Evolutionary conservation across 2,888 invertebrate species (phyloP).

Genomic region (Phyto melanocephala): DNA sequence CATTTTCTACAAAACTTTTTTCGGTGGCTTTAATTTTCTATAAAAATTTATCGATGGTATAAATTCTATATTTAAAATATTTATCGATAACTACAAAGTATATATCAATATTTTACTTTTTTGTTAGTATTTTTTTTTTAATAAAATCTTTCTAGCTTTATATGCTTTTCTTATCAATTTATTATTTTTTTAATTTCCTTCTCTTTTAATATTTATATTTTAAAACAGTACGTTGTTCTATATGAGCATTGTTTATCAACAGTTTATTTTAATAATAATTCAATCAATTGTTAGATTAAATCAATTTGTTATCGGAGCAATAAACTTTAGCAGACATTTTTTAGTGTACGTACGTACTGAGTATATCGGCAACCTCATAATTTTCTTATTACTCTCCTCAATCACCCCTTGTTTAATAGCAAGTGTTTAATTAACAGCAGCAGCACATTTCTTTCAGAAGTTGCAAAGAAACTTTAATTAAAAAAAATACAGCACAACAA

Average conservation of each 20-base stretch:
- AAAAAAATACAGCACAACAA: background rate
- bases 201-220: background rate
- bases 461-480: conserved; percentile 6
- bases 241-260: background rate
- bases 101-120: too few relatives aligned
- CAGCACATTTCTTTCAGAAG: background rate
- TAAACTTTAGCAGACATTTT: background rate
- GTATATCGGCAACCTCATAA: background rate
- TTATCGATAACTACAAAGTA: too few relatives aligned
- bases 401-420: background rate
- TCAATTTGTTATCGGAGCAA: background rate
- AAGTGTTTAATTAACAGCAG: background rate
- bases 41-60: too few relatives aligned
- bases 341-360: too few relatives aligned
- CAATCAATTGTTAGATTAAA: background rate
- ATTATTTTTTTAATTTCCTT: too few relatives aligned
- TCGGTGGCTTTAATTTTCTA: too few relatives aligned
- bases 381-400: background rate
- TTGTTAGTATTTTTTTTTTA: too few relatives aligned
- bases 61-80: too few relatives aligned
- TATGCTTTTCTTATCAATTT: too few relatives aligned
- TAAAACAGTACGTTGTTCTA: background rate
- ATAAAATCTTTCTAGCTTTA: too few relatives aligned
- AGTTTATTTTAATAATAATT: background rate
- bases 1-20: too few relatives aligned